Percentiles rank a stretch among this genome's conserved stretches.
These are phyloP conservation scores for Chaenocephalus aceratus DNA, from an alignment of 2,113 vertebrate genomes.

Conservation along the genomic window DNA sequence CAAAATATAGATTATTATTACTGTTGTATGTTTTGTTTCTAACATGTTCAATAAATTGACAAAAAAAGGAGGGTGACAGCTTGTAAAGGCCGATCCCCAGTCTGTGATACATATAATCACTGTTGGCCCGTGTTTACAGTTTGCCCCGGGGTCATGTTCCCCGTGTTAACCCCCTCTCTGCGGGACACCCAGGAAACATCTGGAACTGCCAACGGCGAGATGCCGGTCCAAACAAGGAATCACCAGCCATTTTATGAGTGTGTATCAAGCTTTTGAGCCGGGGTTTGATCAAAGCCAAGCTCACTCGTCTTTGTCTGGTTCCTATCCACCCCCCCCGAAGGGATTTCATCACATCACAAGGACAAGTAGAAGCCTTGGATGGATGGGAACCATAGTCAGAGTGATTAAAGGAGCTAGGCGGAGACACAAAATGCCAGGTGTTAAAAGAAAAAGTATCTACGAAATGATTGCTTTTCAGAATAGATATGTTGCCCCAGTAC, in stretches of 20 bases:
- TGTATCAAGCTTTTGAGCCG: slow-evolving; percentile 31
- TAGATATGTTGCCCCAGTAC: slow-evolving; percentile 5
- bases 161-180: slow-evolving; percentile 31
- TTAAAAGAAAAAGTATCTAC: not conserved
- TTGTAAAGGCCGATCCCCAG: slow-evolving; percentile 33
- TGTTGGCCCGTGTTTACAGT: slow-evolving; percentile 40
- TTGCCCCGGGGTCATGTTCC: slow-evolving; percentile 38
- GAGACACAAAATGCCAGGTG: slow-evolving; percentile 26
- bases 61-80: slow-evolving; percentile 9
- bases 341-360: slow-evolving; percentile 65
- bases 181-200: slow-evolving; percentile 66
- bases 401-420: slow-evolving; percentile 47
- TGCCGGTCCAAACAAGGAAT: slow-evolving; percentile 22
- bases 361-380: slow-evolving; percentile 49
- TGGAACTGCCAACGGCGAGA: slow-evolving; percentile 54
- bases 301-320: slow-evolving; percentile 36
- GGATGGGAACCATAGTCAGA: slow-evolving; percentile 13
- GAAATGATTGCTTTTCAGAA: not conserved
- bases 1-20: too few relatives aligned
- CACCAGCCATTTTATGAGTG: slow-evolving; percentile 51
- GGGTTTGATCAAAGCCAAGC: slow-evolving; percentile 72
- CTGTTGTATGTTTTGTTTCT: too few relatives aligned
- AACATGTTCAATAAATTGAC: too few relatives aligned
- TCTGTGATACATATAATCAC: slow-evolving; percentile 46
- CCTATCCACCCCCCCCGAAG: not conserved